Base-by-base conservation (phyloP, 2,888 invertebrate genomes). In the Crossocerus cetratus region DNA sequence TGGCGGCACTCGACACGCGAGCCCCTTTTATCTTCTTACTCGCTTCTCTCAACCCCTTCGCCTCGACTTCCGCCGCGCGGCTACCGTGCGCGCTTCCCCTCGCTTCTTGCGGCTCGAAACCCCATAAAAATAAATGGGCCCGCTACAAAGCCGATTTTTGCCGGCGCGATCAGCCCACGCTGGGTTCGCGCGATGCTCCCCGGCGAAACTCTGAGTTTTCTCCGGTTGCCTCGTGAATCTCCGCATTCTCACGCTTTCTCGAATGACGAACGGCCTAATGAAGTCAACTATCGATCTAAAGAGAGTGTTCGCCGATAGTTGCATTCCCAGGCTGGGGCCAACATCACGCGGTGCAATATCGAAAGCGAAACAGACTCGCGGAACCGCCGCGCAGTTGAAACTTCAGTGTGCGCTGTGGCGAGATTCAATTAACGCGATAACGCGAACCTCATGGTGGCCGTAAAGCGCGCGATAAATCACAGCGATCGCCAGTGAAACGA, bases 1-100 rank as follows among this genome's bases (percentile, higher is more conserved):
- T 67, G 80, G 69, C 72, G 68, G 76, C 68, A 61, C 66, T 74
- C 65, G 61, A 77, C 81, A 82, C 81, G 80, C 83, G 81, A 83
- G 69, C 75, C 69, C 32, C 69, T 74, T 65, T 72, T 77, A 70
- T 73, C 69, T 74, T 70, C 58, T 68, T 69, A 32, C 63, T 43
- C 55, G 11, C 16, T 16, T 49, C 49, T 16, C 49, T 13, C 49
- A 49, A 49, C 49, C 49, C 49, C 16, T 49, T 16, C 49, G 49
- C 49, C 2, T 32, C 11, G 1, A 32, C 32, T 32, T 32, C 32
- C 32, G 32, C 8, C 2, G 32, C 32, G 8, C 1, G 5, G 32
- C 32, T 32, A 32, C 32, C 14, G 49, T 49, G 14, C 13, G 4
- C 13, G 16, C 49, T 16, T 11, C 49, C 8, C 14, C n/a, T 32